Base-by-base conservation (phyloP, 1,140 invertebrate genomes). In the Caenorhabditis latens region DNA sequence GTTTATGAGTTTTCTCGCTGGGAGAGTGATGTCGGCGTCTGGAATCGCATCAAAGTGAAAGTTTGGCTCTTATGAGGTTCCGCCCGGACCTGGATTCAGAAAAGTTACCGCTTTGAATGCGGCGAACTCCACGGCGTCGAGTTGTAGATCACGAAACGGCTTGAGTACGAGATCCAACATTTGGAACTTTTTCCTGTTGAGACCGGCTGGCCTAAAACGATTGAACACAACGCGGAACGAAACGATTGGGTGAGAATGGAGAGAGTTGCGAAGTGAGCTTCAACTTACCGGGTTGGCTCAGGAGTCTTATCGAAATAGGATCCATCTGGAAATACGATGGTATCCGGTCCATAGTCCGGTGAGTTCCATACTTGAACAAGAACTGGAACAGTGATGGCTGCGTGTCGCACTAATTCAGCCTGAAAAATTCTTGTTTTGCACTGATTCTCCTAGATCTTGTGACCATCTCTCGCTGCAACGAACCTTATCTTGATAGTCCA, bases 81-180 rank as follows among this genome's bases (percentile, higher is more conserved):
- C 46, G 43, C 92, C 91, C 13, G 91, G 91, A 86, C 92, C 91
- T 71, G 91, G 91, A 90, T 92, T 92, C n/a, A 92, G 84, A 79
- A 92, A 92, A 83, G 93, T 93, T 67, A 92, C 91, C 14, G 92
- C 90, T 85, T 92, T 92, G 21, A 90, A 90, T 4, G 91, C 91
- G 32, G 91, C 92, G 85, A 92, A 92, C 79, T 92, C 91, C 53
- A 91, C 90, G n/a, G 84, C 84, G 82, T 92, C 92, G 48, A 92
- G 91, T 50, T 91, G 86, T 65, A 92, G 84, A 84, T 91, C 88
- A 4, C 92, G 83, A 46, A 92, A 92, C 53, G 91, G 91, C 48
- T 91, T 91, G 40, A 92, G 58, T 42, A 92, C 83, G 55, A 93
- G 92, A 83, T 92, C 92, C 11, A 92, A 75, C 91, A 92, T 91